Evolutionary conservation across 2,113 vertebrate genomes (phyloP).

Genomic region (Rhinichthys klamathensis): DNA sequence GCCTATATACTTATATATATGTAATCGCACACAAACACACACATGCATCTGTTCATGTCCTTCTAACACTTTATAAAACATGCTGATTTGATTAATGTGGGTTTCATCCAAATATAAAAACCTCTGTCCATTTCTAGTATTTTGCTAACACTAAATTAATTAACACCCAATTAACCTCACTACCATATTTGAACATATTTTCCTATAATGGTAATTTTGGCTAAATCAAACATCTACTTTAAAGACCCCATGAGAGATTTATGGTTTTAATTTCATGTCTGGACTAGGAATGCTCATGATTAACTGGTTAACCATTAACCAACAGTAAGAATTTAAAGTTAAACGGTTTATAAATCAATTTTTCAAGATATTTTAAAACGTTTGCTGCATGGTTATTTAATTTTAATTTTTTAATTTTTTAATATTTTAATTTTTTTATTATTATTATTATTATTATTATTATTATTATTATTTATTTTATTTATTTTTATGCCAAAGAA

Average conservation of each 20-base stretch:
- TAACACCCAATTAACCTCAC: conserved; percentile 56
- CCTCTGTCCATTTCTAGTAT: background rate
- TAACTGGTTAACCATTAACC: no score
- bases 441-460: no score
- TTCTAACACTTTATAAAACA: conserved; percentile 27
- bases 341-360: no score
- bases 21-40: conserved; percentile 20
- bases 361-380: no score
- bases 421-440: background rate
- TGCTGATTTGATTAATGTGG: conserved; percentile 18
- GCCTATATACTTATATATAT: background rate
- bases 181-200: conserved; percentile 53
- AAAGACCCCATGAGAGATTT: background rate
- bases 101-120: conserved; percentile 15
- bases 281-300: no score
- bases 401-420: no score
- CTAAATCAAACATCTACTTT: conserved; percentile 10
- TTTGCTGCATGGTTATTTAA: no score
- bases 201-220: background rate
- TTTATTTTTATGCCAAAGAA: background rate
- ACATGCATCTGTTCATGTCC: conserved; percentile 21
- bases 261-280: background rate
- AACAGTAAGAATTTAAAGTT: no score
- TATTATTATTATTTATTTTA: background rate
- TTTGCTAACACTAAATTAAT: conserved; percentile 39